phyloP scores from a whole-genome alignment of 2,797 vertebrate genomes.

The Argentina silus region DNA sequence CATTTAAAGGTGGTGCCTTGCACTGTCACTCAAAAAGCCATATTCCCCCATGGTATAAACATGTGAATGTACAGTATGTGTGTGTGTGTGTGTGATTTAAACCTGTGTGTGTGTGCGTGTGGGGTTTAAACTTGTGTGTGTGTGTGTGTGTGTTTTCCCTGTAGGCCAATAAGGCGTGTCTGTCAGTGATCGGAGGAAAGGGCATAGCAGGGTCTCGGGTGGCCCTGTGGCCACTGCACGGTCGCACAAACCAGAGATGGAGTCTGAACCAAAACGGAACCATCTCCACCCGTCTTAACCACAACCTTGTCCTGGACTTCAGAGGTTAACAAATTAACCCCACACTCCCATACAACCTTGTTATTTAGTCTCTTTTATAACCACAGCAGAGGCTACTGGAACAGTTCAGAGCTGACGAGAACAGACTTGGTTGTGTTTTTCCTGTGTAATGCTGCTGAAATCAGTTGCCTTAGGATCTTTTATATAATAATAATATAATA shows the following conservation, averaged over 20 bases:
- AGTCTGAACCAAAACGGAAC: slow-evolving; percentile 80
- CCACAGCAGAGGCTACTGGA: neutral
- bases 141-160: slow-evolving; percentile 15
- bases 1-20: neutral
- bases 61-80: neutral
- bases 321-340: slow-evolving; percentile 71
- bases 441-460: slow-evolving; percentile 1
- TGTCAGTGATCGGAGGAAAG: slow-evolving; percentile 84
- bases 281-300: slow-evolving; percentile 80
- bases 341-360: neutral
- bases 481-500: neutral
- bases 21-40: neutral
- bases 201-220: slow-evolving; percentile 80
- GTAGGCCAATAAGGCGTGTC: slow-evolving; percentile 79
- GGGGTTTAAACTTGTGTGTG: slow-evolving; percentile 48
- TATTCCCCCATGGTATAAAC: neutral
- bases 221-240: slow-evolving; percentile 83
- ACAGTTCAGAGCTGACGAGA: neutral
- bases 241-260: slow-evolving; percentile 83
- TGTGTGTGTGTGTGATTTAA: neutral
- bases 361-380: neutral
- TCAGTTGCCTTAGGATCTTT: neutral
- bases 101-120: neutral
- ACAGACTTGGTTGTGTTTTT: neutral
- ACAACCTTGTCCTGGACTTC: slow-evolving; percentile 82